These are phyloP conservation scores for Paramormyrops hopkinsi DNA, from an alignment of 2,797 vertebrate species.

Conservation along the genomic window DNA sequence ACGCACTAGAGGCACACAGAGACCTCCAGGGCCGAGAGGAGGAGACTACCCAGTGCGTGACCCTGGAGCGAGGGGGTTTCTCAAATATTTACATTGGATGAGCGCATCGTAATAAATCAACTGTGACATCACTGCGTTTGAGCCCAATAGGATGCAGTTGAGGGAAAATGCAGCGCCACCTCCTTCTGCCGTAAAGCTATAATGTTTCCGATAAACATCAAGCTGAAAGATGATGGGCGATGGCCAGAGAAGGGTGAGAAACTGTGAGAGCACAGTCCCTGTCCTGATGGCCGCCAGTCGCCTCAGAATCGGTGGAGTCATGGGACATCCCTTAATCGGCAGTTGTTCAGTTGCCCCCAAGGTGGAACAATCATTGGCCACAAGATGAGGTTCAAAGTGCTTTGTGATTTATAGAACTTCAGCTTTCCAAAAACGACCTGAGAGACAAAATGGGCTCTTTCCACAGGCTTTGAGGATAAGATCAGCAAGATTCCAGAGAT, in stretches of 20 bases:
- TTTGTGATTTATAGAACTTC: slow-evolving; percentile 52
- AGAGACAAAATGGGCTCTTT: slow-evolving; percentile 38
- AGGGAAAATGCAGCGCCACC: background rate
- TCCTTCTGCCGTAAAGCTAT: background rate
- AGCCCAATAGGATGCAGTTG: background rate
- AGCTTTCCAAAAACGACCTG: slow-evolving; percentile 49
- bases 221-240: background rate
- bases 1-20: background rate
- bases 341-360: background rate
- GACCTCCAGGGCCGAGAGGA: slow-evolving; percentile 3
- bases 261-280: background rate
- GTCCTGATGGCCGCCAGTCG: background rate
- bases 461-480: slow-evolving; percentile 56
- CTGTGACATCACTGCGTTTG: slow-evolving; percentile 10
- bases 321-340: background rate
- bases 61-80: background rate
- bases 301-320: background rate
- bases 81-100: slow-evolving; percentile 28
- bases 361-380: background rate
- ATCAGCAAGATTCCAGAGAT: slow-evolving; percentile 45
- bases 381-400: slow-evolving; percentile 29
- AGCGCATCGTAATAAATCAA: slow-evolving; percentile 15
- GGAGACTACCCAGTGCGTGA: background rate
- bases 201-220: slow-evolving; percentile 7
- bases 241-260: background rate